Evolutionary conservation across 2,113 vertebrate genomes (phyloP).

Genomic region (Ptilonorhynchus violaceus): DNA sequence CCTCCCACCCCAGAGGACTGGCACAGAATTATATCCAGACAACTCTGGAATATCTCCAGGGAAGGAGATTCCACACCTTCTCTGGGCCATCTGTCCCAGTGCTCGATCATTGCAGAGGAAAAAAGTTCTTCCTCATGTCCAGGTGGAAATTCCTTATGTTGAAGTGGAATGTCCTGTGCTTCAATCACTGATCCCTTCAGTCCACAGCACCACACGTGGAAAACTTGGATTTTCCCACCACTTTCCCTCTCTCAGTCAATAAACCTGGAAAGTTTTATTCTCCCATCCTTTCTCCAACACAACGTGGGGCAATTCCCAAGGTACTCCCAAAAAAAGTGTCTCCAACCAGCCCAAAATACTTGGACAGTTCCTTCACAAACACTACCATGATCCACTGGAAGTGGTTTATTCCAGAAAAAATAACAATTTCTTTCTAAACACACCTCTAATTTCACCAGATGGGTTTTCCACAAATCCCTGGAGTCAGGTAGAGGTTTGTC

Average conservation of each 20-base stretch:
- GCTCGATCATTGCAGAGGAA: not conserved
- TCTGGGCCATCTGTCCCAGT: rapidly evolving
- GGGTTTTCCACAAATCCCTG: not conserved
- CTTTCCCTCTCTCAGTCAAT: not conserved
- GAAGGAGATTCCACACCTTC: not conserved
- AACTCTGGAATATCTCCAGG: not conserved
- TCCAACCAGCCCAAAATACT: not conserved
- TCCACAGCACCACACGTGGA: rapidly evolving
- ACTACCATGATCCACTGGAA: not conserved
- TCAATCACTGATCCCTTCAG: not conserved
- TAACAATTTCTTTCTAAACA: not conserved
- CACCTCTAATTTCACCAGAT: not conserved
- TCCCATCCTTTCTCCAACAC: not conserved
- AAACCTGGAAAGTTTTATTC: not conserved
- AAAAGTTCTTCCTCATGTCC: not conserved
- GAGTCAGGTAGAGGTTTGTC: not conserved
- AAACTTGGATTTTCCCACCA: not conserved
- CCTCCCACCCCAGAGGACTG: not conserved
- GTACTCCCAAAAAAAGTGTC: not conserved
- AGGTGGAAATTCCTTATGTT: not conserved
- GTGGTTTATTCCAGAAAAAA: not conserved
- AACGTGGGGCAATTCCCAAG: not conserved
- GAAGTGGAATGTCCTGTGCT: not conserved
- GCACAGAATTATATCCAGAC: not conserved
- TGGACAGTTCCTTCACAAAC: rapidly evolving